Evolutionary conservation across 2,797 vertebrate species (phyloP), one percentile per base, ranked within the genome.

Genomic region (Ibycter americanus): DNA sequence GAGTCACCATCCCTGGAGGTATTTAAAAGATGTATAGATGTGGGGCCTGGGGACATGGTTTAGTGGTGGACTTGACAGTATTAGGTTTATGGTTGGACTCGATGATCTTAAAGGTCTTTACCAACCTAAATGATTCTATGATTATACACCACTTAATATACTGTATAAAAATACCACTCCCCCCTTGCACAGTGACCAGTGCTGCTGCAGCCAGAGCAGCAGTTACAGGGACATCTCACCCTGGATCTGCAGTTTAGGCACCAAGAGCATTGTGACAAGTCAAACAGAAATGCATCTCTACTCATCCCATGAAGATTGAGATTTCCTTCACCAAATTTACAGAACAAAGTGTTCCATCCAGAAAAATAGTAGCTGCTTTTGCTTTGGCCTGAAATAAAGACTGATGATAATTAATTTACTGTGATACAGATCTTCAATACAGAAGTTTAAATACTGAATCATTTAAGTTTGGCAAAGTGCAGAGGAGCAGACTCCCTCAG

Each of bases 161-260:
- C 10, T 6, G 3, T 54, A 18, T 34, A 38, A 72, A 90, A 87
- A 49, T 51, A 31, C 5, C 15, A 6, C 18, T 54, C 22, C 13
- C 38, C 2, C 12, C 11, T 16, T 29, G 13, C 1, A 1, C 21
- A 70, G 55, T 83, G 79, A 73, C 9, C 0, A 0, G 11, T 8
- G 3, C 27, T 65, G 59, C 36, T 3, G 1, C 49, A 83, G 29
- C 38, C 2, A 3, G 52, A 71, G 36, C n/a, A 73, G 34, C 31
- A 38, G 36, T 38, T 68, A 34, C 4, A 36, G 55, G 46, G 23
- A 21, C 46, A 52, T 59, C 59, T 62, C 63, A 31, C 23, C 25
- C 42, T 73, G 27, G 4, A 58, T 83, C 16, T 70, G 42, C 51
- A 82, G 23, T 55, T 95, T 40, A 55, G 32, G 31, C 59, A 49